Percentiles rank a stretch among this genome's conserved stretches.
These are phyloP conservation scores for Lagodon rhomboides DNA, from an alignment of 2,797 vertebrate species.

Conservation along the genomic window DNA sequence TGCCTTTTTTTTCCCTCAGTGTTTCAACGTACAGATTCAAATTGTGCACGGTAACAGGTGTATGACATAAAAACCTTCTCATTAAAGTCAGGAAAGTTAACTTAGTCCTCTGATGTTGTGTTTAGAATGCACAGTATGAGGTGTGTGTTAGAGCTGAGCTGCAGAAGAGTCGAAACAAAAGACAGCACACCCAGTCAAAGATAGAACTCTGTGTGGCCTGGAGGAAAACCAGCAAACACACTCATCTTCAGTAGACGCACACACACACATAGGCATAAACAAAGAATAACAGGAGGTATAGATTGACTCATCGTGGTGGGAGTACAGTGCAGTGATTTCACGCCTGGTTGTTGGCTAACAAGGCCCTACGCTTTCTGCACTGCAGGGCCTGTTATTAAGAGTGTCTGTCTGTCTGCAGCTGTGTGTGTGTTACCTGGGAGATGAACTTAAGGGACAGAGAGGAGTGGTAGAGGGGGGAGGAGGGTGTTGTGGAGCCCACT, in stretches of 20 bases:
- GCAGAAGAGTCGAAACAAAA: slow-evolving; percentile 74
- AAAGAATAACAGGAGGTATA: slow-evolving; percentile 78
- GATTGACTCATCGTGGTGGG: slow-evolving; percentile 87
- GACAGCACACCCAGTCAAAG: slow-evolving; percentile 69
- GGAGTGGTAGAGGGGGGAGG: slow-evolving; percentile 38
- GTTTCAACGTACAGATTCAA: slow-evolving; percentile 12
- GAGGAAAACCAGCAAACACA: slow-evolving; percentile 71
- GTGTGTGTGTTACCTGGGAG: slow-evolving; percentile 85
- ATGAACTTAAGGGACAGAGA: slow-evolving; percentile 80
- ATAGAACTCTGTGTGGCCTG: slow-evolving; percentile 71
- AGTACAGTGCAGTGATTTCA: slow-evolving; percentile 89
- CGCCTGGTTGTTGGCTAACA: slow-evolving; percentile 90
- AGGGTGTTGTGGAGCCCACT: slow-evolving; percentile 31
- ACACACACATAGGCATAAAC: slow-evolving; percentile 61
- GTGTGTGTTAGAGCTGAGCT: slow-evolving; percentile 66
- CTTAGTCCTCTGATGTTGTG: slow-evolving; percentile 70
- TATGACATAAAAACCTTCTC: slow-evolving; percentile 52
- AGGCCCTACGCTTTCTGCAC: slow-evolving; percentile 87
- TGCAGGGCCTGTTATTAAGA: slow-evolving; percentile 79
- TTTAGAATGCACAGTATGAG: slow-evolving; percentile 75
- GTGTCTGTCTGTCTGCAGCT: slow-evolving; percentile 66
- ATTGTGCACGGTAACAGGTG: slow-evolving; percentile 43
- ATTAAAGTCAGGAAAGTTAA: slow-evolving; percentile 69
- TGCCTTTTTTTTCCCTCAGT: slow-evolving; percentile 2
- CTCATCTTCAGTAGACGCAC: slow-evolving; percentile 30